Evolutionary conservation across 2,113 vertebrate species (phyloP), one percentile per base, ranked within the genome.

Genomic region (Australoheros scitulus): DNA sequence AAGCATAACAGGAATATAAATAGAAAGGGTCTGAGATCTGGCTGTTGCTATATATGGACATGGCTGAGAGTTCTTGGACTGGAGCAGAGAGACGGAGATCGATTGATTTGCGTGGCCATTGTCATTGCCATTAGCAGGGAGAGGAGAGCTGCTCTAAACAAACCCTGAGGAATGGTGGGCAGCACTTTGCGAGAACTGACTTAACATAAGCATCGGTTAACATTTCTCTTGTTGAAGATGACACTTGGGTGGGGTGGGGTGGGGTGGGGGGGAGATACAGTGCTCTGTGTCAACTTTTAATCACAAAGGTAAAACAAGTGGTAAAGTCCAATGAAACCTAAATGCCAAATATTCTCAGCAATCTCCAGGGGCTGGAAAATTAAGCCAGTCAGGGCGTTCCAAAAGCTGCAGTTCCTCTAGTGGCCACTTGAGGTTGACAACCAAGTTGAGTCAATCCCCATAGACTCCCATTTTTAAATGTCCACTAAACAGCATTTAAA

Each of bases 31-130:
- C 83, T 82, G 83, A 90, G 91, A 91, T 89, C 79, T 72, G 82
- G 79, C 78, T 93, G 81, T 86, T 87, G 90, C 95, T 95, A 95
- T 96, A 96, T 96, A 96, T 92, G 95, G 95, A 91, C 86, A 94
- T 91, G 88, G 88, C 87, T 85, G 88, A 26, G 84, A 58, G 70
- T 81, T 85, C 85, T 92, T 34, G 11, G 81, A 82, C 76, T 47
- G 34, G 70, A 74, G 52, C 50, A 52, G 32, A 43, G 47, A 76
- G 65, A 61, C 61, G 17, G 77, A 76, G 78, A 95, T 93, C 87
- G 60, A 94, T 93, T 90, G 91, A 91, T 95, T 93, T 92, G 86
- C 41, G 55, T 47, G 47, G 68, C 17, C 65, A 36, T 26, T 82
- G 88, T 90, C 86, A 78, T 68, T 72, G 68, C 32, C 55, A 34